phyloP scores from a whole-genome alignment of 2,888 invertebrate species.

The Stenodema calcarata region DNA sequence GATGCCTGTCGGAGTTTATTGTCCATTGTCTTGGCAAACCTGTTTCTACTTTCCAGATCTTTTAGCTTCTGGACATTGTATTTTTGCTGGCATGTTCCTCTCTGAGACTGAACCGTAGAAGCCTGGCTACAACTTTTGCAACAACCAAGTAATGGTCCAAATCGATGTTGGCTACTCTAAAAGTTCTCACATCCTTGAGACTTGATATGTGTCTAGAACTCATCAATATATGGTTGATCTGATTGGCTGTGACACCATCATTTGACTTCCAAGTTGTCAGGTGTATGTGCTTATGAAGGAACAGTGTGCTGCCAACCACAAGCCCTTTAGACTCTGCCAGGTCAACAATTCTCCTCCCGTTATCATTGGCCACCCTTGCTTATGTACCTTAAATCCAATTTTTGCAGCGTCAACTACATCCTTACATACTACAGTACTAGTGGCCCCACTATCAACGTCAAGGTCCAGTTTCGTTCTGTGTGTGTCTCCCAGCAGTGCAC shows the following conservation, averaged over 20 bases:
- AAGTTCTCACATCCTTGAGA: not conserved
- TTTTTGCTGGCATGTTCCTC: not conserved
- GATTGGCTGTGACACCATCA: not conserved
- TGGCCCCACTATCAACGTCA: too few relatives aligned
- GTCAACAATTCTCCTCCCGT: not conserved
- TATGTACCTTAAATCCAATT: too few relatives aligned
- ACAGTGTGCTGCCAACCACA: too few relatives aligned
- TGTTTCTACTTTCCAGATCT: not conserved
- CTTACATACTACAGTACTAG: too few relatives aligned
- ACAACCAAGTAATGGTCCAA: not conserved
- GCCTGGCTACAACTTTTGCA: not conserved
- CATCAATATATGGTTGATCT: not conserved
- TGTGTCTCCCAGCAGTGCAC: too few relatives aligned
- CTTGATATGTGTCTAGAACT: too few relatives aligned
- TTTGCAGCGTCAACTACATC: too few relatives aligned
- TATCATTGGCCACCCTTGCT: not conserved
- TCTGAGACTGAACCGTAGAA: not conserved
- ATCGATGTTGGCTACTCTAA: constrained; percentile 67
- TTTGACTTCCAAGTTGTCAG: too few relatives aligned
- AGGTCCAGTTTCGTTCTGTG: too few relatives aligned
- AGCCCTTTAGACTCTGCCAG: too few relatives aligned
- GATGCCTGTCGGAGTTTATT: not conserved
- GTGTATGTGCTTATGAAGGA: too few relatives aligned
- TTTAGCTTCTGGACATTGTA: not conserved
- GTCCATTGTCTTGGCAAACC: not conserved